These are phyloP conservation scores for Arion vulgaris DNA, from an alignment of 1,140 invertebrate species.

Conservation along the genomic window DNA sequence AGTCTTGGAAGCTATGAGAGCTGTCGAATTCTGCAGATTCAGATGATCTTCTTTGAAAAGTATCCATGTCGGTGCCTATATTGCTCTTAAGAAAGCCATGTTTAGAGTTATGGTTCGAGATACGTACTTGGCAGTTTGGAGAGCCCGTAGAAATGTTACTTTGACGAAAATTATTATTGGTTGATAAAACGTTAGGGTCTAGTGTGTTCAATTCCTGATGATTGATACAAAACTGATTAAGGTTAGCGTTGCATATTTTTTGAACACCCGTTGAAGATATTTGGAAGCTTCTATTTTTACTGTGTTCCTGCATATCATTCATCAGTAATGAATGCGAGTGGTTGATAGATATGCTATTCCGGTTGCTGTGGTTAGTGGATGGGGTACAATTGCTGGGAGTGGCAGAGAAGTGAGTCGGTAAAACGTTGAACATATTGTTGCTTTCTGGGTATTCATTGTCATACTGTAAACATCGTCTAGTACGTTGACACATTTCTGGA, in stretches of 20 bases:
- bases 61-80: background rate
- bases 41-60: background rate
- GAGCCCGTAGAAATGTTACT: background rate
- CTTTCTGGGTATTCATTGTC: too few relatives aligned
- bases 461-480: too few relatives aligned
- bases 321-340: background rate
- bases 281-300: background rate
- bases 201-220: background rate
- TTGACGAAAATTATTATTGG: background rate
- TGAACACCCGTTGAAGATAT: too few relatives aligned
- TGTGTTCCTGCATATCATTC: background rate
- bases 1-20: background rate
- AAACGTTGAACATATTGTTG: too few relatives aligned
- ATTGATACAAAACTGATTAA: background rate
- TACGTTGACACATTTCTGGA: too few relatives aligned
- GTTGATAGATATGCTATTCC: background rate
- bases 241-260: too few relatives aligned
- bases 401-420: too few relatives aligned
- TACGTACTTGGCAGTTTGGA: background rate
- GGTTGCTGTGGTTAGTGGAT: background rate
- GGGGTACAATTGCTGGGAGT: background rate
- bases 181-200: background rate
- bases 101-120: background rate
- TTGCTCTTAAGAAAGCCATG: background rate
- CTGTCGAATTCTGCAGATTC: background rate